phyloP scores from a whole-genome alignment of 2,797 vertebrate genomes.

The Macroramphosus scolopax region DNA sequence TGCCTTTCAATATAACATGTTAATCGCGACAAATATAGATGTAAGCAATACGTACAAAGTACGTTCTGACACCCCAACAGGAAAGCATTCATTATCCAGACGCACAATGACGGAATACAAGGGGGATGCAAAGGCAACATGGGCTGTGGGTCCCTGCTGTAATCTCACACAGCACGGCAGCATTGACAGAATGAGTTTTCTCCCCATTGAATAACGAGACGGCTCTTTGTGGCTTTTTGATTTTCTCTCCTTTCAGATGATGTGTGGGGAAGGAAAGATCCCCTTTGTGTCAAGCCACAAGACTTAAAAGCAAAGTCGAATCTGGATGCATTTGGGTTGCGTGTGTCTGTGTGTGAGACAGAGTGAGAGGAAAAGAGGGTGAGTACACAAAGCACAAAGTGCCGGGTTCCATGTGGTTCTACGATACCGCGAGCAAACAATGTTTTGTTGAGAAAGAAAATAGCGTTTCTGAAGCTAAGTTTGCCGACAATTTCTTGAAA shows the following conservation, averaged over 20 bases:
- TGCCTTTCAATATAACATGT: slow-evolving; percentile 7
- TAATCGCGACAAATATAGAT: slow-evolving; percentile 14
- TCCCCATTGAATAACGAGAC: slow-evolving; percentile 66
- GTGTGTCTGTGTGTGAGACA: slow-evolving; percentile 15
- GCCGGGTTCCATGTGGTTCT: slow-evolving; percentile 53
- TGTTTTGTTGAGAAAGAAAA: slow-evolving; percentile 45
- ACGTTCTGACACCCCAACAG: slow-evolving; percentile 22
- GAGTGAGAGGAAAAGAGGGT: slow-evolving; percentile 28
- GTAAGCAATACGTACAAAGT: slow-evolving; percentile 15
- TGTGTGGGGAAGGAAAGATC: slow-evolving; percentile 70
- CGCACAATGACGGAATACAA: slow-evolving; percentile 34
- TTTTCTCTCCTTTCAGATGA: slow-evolving; percentile 71
- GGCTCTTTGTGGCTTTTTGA: slow-evolving; percentile 75
- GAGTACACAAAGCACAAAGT: slow-evolving; percentile 52
- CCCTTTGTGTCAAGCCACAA: slow-evolving; percentile 76
- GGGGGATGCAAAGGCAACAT: slow-evolving; percentile 55
- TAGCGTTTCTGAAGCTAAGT: slow-evolving; percentile 24
- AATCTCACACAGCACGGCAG: slow-evolving; percentile 72
- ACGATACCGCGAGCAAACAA: slow-evolving; percentile 55
- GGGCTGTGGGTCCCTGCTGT: slow-evolving; percentile 64
- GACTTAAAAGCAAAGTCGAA: slow-evolving; percentile 75
- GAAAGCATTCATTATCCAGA: slow-evolving; percentile 48
- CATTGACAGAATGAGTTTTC: slow-evolving; percentile 71
- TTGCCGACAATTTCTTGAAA: slow-evolving; percentile 63
- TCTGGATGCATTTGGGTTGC: slow-evolving; percentile 59